Percentiles rank a stretch among this genome's conserved stretches.
These are phyloP conservation scores for Oasisia sp. DNA, from an alignment of 2,888 invertebrate genomes.

Conservation along the genomic window DNA sequence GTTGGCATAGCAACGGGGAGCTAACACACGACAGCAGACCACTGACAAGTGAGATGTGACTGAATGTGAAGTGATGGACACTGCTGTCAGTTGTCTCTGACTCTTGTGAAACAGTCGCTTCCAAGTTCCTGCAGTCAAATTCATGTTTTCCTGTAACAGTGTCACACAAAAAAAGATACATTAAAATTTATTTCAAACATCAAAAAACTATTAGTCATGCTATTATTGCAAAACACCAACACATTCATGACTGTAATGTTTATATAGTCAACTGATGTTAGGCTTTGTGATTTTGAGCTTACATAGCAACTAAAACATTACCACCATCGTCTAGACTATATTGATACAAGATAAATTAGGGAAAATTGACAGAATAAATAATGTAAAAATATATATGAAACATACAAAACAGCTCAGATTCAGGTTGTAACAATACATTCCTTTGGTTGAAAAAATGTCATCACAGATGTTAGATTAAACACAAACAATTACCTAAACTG, in stretches of 20 bases:
- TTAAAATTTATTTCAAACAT: not conserved
- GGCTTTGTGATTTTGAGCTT: not conserved
- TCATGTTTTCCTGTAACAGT: not conserved
- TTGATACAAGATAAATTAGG: not conserved
- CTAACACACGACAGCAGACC: not conserved
- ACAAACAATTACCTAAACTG: conserved; percentile 3
- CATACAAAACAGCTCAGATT: not conserved
- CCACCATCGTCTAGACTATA: not conserved
- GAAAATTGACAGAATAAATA: not conserved
- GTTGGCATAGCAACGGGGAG: conserved; percentile 12
- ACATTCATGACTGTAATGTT: not conserved
- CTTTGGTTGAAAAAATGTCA: not conserved
- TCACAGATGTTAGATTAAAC: not conserved
- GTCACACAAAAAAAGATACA: not conserved
- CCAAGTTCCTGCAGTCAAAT: conserved; percentile 7
- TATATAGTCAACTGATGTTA: not conserved
- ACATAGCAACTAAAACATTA: not conserved
- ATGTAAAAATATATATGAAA: not conserved
- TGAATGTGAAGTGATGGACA: not conserved
- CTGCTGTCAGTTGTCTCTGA: not conserved
- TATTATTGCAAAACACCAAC: not conserved
- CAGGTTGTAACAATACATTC: not conserved
- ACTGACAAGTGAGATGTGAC: not conserved
- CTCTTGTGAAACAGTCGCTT: not conserved
- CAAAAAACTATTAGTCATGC: not conserved